phyloP scores from a whole-genome alignment of 2,113 vertebrate genomes.

The Gallinago media region DNA sequence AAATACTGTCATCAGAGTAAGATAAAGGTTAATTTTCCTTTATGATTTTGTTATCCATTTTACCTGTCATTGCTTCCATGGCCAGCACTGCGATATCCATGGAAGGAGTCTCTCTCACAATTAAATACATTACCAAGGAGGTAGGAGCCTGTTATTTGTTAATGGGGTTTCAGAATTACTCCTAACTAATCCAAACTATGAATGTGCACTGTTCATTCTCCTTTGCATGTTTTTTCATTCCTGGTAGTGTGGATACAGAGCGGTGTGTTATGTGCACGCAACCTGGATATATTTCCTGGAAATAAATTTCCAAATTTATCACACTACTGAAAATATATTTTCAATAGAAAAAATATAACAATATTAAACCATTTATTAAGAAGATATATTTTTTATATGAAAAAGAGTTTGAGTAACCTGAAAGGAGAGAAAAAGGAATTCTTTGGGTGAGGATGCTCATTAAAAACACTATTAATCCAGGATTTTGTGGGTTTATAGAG shows the following conservation, averaged over 20 bases:
- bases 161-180: constrained; percentile 13
- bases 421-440: constrained; percentile 47
- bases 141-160: constrained; percentile 20
- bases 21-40: constrained; percentile 2
- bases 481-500: constrained; percentile 15
- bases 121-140: constrained; percentile 2
- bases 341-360: constrained; percentile 55
- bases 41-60: constrained; percentile 12
- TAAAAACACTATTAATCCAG: constrained; percentile 9
- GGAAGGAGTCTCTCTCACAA: constrained; percentile 13
- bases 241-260: constrained; percentile 35
- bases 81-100: not conserved
- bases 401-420: constrained; percentile 56
- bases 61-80: not conserved
- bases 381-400: constrained; percentile 81
- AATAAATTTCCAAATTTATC: constrained; percentile 64
- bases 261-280: constrained; percentile 25
- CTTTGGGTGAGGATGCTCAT: not conserved
- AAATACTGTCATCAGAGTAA: not conserved
- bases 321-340: constrained; percentile 74
- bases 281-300: constrained; percentile 43
- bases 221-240: not conserved
- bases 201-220: not conserved
- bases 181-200: not conserved
- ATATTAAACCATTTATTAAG: constrained; percentile 71